These are phyloP conservation scores for Vimba vimba DNA, from an alignment of 2,113 vertebrate genomes.

Conservation along the genomic window DNA sequence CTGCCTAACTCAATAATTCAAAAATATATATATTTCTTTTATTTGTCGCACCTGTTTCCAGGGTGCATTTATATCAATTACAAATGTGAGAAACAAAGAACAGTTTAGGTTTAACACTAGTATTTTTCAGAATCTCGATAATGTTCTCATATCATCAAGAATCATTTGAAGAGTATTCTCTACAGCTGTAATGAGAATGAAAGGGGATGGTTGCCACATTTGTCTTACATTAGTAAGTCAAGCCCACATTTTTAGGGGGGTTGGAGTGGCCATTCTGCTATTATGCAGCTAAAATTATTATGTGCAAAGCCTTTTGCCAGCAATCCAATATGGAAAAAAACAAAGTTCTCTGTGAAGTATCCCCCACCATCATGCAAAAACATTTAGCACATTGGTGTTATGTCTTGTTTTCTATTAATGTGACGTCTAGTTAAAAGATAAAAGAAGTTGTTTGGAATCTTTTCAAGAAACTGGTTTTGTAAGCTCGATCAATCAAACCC, in stretches of 20 bases:
- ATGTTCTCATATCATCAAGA: background rate
- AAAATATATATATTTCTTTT: background rate
- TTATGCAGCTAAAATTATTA: background rate
- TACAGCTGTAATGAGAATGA: background rate
- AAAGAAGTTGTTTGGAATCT: background rate
- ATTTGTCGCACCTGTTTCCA: background rate
- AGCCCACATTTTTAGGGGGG: conserved; percentile 26
- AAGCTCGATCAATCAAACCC: background rate
- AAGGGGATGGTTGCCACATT: background rate
- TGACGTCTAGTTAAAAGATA: background rate
- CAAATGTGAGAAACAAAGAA: background rate
- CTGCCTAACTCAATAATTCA: background rate
- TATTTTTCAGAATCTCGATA: background rate
- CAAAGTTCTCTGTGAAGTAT: background rate
- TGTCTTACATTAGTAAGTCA: conserved; percentile 22
- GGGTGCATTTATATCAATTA: background rate
- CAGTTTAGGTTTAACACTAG: background rate
- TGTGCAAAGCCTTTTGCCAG: background rate
- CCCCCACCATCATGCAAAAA: background rate
- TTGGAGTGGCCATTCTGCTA: background rate
- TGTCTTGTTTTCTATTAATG: background rate
- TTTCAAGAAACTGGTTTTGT: background rate
- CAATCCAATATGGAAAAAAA: background rate
- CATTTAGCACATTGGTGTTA: background rate
- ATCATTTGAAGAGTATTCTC: background rate